A percentile compares a stretch with the other conserved stretches of the same genome.
Evolutionary conservation across 2,113 vertebrate genomes (phyloP).

Genomic region (Crotalus horridus): DNA sequence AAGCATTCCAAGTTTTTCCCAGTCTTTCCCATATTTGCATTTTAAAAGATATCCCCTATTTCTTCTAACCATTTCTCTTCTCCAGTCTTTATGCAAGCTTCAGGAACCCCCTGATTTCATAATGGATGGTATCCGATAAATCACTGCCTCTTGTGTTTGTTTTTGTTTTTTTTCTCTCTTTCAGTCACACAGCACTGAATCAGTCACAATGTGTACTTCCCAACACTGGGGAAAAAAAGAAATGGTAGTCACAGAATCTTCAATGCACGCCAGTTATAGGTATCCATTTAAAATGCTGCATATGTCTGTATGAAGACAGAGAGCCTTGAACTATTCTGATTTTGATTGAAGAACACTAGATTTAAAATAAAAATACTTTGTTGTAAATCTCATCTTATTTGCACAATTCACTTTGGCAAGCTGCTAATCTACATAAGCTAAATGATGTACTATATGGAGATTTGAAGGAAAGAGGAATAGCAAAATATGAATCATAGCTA

Average conservation of each 20-base stretch:
- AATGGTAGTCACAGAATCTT: background rate
- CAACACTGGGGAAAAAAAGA: background rate
- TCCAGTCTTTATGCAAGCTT: background rate
- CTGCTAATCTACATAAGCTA: background rate
- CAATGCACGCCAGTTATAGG: background rate
- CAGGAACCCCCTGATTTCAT: background rate
- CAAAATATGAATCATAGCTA: background rate
- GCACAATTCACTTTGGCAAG: background rate
- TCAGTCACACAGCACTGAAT: background rate
- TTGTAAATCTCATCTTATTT: background rate
- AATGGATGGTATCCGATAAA: background rate
- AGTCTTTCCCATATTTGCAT: background rate
- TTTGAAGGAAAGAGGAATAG: background rate
- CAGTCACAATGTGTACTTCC: background rate
- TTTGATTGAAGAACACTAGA: background rate
- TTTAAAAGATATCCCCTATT: background rate
- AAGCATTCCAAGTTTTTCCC: background rate
- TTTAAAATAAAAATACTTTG: background rate
- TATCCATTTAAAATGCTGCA: background rate
- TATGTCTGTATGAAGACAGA: background rate
- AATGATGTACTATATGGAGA: background rate
- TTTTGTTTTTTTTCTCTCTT: constrained; percentile 5
- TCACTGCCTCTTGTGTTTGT: background rate
- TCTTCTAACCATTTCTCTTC: background rate
- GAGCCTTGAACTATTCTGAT: background rate